Percentiles rank a stretch among this genome's conserved stretches.
Conservation (phyloP, 2,888 invertebrate genomes). For the Onchidella celtica region DNA sequence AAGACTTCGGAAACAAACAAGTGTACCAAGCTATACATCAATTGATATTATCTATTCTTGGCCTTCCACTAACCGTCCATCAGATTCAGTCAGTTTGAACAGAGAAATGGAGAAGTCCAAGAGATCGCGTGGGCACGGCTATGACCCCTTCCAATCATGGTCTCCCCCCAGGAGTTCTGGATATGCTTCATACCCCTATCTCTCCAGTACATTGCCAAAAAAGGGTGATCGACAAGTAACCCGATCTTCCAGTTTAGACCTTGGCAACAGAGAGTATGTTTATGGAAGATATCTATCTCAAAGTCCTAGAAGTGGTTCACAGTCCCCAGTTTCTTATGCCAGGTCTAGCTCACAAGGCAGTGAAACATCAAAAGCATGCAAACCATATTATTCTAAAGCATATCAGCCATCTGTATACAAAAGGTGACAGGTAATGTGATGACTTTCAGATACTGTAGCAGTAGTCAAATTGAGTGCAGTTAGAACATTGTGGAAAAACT, state of each 20-base stretch:
- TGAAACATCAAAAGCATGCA: no score
- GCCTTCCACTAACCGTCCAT: slow-evolving; percentile 19
- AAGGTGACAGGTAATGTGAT: no score
- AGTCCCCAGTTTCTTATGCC: no score
- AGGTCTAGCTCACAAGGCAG: no score
- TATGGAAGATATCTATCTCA: neutral
- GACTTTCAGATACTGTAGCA: no score
- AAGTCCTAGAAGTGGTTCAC: no score
- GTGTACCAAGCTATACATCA: slow-evolving; percentile 2
- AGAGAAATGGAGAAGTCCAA: neutral
- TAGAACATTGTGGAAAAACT: no score
- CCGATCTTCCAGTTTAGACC: neutral
- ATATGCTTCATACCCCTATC: slow-evolving; percentile 11
- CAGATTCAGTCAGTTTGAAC: slow-evolving; percentile 1
- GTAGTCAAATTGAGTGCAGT: no score
- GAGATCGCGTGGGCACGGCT: neutral
- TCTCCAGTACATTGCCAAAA: neutral
- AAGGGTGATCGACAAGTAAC: neutral
- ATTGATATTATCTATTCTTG: slow-evolving; percentile 9
- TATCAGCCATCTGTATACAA: no score
- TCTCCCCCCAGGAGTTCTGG: slow-evolving; percentile 9
- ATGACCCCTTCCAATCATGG: slow-evolving; percentile 34
- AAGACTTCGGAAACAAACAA: slow-evolving; percentile 8
- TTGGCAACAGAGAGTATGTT: slow-evolving; percentile 15
- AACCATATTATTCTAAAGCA: no score